Evolutionary conservation across 2,797 vertebrate species (phyloP).

Genomic region (Delichon dasypus): DNA sequence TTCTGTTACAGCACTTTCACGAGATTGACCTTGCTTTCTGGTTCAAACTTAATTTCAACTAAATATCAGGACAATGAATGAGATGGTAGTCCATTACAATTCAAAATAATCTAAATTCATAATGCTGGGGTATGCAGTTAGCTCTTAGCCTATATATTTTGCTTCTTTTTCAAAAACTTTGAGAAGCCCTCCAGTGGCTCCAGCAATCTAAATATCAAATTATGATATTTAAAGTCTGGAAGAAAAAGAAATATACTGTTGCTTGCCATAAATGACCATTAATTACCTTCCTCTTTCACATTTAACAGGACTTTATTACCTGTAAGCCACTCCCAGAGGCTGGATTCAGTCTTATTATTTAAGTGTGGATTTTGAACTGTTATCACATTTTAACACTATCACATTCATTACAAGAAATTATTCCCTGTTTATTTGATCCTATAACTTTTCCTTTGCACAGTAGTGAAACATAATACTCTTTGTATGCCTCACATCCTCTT

Average conservation of each 20-base stretch:
- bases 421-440: not conserved
- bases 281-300: not conserved
- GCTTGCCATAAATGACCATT: not conserved
- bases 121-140: not conserved
- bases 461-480: not conserved
- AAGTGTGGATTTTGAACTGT: not conserved
- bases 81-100: not conserved
- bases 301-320: not conserved
- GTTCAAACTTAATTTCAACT: not conserved
- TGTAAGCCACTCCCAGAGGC: not conserved
- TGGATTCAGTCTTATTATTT: not conserved
- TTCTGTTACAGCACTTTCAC: not conserved
- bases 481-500: not conserved
- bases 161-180: constrained; percentile 3
- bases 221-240: not conserved
- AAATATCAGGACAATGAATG: not conserved
- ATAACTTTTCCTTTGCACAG: not conserved
- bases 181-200: not conserved
- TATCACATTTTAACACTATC: not conserved
- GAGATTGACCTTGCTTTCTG: not conserved
- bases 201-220: constrained; percentile 10
- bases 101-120: not conserved
- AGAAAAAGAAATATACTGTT: not conserved
- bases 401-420: not conserved
- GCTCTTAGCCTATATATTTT: not conserved